Conservation (phyloP, 64 coral and sea anemone species). For the Montipora foliosa region DNA sequence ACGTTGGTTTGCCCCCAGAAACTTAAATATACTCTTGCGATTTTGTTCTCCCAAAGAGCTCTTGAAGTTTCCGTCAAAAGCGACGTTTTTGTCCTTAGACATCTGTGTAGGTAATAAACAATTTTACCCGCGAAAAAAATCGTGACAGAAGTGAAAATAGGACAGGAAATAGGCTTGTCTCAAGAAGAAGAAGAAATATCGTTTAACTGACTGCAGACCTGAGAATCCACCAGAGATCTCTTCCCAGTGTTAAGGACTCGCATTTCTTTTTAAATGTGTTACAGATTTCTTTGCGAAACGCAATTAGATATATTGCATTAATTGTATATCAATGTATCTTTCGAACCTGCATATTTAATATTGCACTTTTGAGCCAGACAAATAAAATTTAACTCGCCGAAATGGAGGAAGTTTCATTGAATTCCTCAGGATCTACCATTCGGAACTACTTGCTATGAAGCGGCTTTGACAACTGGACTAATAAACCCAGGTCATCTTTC, state of each 20-base stretch:
- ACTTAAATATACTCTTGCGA: no score
- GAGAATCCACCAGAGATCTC: background rate
- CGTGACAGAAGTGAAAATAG: background rate
- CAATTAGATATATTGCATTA: background rate
- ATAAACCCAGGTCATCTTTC: slow-evolving; percentile 51
- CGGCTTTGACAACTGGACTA: slow-evolving; percentile 47
- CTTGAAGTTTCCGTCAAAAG: no score
- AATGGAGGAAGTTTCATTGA: slow-evolving; percentile 13
- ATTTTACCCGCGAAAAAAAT: background rate
- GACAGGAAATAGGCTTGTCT: background rate
- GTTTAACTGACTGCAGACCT: background rate
- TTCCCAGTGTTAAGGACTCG: background rate
- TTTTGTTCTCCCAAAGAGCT: no score
- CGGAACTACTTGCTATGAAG: slow-evolving; percentile 5
- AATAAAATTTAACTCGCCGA: slow-evolving; percentile 33
- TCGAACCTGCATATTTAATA: background rate
- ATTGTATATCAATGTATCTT: slow-evolving; percentile 24
- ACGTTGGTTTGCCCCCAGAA: no score
- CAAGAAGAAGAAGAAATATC: background rate
- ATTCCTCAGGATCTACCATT: slow-evolving; percentile 25
- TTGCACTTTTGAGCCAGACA: slow-evolving; percentile 20
- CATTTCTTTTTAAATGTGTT: slow-evolving; percentile 2
- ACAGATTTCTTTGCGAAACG: slow-evolving; percentile 40
- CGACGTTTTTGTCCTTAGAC: no score
- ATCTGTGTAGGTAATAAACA: background rate